Base-by-base conservation (phyloP, 1,140 invertebrate genomes). In the Helicoverpa zea region DNA sequence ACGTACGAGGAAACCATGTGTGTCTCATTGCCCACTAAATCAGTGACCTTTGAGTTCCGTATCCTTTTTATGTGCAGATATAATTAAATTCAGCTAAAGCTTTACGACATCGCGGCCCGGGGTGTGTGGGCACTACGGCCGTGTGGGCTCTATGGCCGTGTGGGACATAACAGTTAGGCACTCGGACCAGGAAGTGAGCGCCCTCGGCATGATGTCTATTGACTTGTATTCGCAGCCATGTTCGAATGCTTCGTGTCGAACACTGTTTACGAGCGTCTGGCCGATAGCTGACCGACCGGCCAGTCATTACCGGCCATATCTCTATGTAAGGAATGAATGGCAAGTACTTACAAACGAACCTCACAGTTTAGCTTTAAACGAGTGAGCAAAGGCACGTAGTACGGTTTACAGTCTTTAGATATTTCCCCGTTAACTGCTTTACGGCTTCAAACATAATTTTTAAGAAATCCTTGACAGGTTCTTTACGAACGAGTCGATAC, bases 281-380 rank as follows among this genome's bases (percentile, higher is more conserved):
- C 86, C 91, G 92, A 94, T 92, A 92, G 87, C 89, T 87, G 87
- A 84, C 86, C 86, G 86, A 84, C 88, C 85, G 86, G 84, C 88
- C 85, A 87, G 87, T 93, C 92, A 93, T 93, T 93, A 94, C 88
- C 86, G 86, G 84, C 90, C 89, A 93, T 94, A 92, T 93, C 92
- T 94, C 89, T 91, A 88, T 88, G 90, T 90, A 89, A 90, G 89
- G 86, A 91, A 91, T 91, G 92, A 94, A 93, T 93, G 88, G 91
- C 86, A 89, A 92, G 88, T 86, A 87, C 89, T 91, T 89, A 89
- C 88, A 86, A 89, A 87, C 90, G 82, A 88, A 91, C 87, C 86
- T 90, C 89, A 86, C 43, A 86, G 85, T 86, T 88, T 84, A 86
- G 87, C 87, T 91, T 86, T 87, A 89, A 92, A 92, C 87, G 88